These are phyloP conservation scores for Dioctria linearis DNA, from an alignment of 2,888 invertebrate species.

Conservation along the genomic window DNA sequence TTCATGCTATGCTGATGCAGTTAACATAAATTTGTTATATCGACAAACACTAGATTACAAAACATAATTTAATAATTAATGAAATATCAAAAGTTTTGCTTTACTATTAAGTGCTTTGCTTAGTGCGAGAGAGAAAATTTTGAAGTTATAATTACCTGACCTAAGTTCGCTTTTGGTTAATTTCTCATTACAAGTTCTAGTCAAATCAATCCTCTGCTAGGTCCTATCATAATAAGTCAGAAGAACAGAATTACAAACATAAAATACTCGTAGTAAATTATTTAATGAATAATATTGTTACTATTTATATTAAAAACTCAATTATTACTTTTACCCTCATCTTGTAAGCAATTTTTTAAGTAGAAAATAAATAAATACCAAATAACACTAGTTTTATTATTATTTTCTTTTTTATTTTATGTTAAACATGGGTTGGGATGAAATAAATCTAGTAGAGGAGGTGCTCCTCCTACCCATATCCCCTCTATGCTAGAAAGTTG, in stretches of 20 bases:
- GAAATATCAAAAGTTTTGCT: slow-evolving; percentile 47
- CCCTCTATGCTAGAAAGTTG: too few species aligned
- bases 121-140: slow-evolving; percentile 42
- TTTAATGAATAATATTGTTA: slow-evolving; percentile 52
- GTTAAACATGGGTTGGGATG: too few species aligned
- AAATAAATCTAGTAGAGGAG: too few species aligned
- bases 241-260: slow-evolving; percentile 48
- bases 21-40: slow-evolving; percentile 37
- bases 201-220: slow-evolving; percentile 46
- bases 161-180: slow-evolving; percentile 15
- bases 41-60: slow-evolving; percentile 41
- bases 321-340: slow-evolving; percentile 61
- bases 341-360: slow-evolving; percentile 62
- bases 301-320: slow-evolving; percentile 55
- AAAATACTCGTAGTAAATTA: slow-evolving; percentile 53
- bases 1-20: slow-evolving; percentile 2
- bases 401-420: too few species aligned
- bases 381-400: too few species aligned
- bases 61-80: slow-evolving; percentile 43
- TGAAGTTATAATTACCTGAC: slow-evolving; percentile 31
- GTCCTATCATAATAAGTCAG: slow-evolving; percentile 48
- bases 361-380: slow-evolving; percentile 57
- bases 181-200: slow-evolving; percentile 36
- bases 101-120: slow-evolving; percentile 52
- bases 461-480: too few species aligned